phyloP scores from a whole-genome alignment of 2,888 invertebrate species.

The Lapara coniferarum region DNA sequence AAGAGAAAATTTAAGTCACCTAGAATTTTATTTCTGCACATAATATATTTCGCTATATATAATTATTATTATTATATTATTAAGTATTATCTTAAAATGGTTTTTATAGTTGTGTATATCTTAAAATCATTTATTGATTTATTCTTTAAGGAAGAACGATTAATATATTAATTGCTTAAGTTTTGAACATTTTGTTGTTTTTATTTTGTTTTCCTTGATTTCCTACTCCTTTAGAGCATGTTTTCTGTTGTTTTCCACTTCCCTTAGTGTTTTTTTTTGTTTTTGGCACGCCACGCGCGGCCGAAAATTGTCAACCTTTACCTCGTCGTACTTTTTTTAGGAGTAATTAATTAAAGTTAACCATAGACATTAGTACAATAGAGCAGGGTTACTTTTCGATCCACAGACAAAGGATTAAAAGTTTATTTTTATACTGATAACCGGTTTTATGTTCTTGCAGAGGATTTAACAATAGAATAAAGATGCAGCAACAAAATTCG shows the following conservation, averaged over 20 bases:
- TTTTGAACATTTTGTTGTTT: constrained; percentile 80
- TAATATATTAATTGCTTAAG: constrained; percentile 84
- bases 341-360: constrained; percentile 82
- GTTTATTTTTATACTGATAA: constrained; percentile 83
- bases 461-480: constrained; percentile 72
- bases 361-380: constrained; percentile 83
- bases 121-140: constrained; percentile 83
- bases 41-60: constrained; percentile 84
- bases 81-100: constrained; percentile 84
- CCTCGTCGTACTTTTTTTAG: constrained; percentile 81
- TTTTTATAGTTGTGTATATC: constrained; percentile 84
- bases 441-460: constrained; percentile 81
- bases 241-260: constrained; percentile 54
- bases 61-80: constrained; percentile 83
- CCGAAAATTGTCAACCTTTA: constrained; percentile 80
- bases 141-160: constrained; percentile 82
- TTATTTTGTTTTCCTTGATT: constrained; percentile 68
- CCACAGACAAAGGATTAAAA: constrained; percentile 80
- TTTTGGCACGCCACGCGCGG: constrained; percentile 61
- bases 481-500: constrained; percentile 69
- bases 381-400: constrained; percentile 84
- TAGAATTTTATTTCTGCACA: constrained; percentile 84
- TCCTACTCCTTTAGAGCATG: constrained; percentile 67
- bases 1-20: constrained; percentile 84
- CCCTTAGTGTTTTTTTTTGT: constrained; percentile 54